A percentile compares a stretch with the other conserved stretches of the same genome.
phyloP scores from a whole-genome alignment of 2,797 vertebrate genomes.

The Malurus leucopterus region DNA sequence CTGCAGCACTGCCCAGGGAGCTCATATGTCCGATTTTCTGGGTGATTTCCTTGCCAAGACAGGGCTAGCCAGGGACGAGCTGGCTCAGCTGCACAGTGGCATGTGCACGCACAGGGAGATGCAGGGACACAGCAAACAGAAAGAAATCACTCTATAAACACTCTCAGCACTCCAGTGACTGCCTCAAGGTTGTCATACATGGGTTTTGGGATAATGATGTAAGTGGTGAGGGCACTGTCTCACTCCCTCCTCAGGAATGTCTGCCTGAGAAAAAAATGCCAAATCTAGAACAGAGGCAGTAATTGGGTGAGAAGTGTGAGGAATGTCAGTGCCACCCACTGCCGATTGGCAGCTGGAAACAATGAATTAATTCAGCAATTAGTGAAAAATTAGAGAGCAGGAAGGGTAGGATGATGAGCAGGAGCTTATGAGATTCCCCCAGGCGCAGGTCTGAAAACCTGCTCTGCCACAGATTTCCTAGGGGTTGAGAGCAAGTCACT shows the following conservation, averaged over 20 bases:
- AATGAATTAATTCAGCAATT: neutral
- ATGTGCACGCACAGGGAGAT: neutral
- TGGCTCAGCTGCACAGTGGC: neutral
- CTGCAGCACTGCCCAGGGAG: neutral
- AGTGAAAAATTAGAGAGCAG: constrained; percentile 6
- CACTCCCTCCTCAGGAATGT: constrained; percentile 5
- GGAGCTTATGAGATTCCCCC: neutral
- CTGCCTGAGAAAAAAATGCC: neutral
- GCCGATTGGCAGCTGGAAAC: neutral
- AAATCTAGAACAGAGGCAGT: neutral
- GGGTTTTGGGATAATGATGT: neutral
- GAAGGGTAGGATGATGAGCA: neutral
- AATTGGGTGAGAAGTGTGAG: neutral
- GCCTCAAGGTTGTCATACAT: neutral
- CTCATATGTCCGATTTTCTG: neutral
- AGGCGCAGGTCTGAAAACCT: neutral
- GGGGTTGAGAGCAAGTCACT: neutral
- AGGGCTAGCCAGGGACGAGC: neutral
- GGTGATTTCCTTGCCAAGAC: neutral
- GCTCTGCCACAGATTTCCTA: neutral
- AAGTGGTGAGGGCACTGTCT: neutral
- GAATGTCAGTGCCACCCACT: neutral
- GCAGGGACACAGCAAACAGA: neutral
- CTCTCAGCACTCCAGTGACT: neutral
- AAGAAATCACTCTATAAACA: neutral